Base-by-base conservation (phyloP, 1,140 invertebrate species). In the Gerris buenoi region DNA sequence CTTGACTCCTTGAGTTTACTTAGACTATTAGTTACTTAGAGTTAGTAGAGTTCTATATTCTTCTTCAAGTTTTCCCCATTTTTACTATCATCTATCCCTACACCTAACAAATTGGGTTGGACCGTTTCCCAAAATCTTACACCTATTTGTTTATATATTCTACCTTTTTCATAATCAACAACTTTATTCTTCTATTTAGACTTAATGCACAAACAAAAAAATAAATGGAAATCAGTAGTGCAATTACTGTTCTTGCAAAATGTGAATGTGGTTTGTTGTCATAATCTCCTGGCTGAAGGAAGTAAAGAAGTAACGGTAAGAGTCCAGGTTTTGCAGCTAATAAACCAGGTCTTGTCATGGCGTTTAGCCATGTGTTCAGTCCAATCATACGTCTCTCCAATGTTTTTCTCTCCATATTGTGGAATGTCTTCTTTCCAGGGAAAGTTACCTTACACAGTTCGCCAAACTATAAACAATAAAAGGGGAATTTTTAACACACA, bases 371-470 rank as follows among this genome's bases (percentile, higher is more conserved):
- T 29, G 81, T 82, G 75, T 95, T 93, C 2, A 97, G 77, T 79
- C 90, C 88, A 66, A 85, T 81, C 81, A 91, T 93, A 28, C 94
- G 80, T 72, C 86, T 88, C 75, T 97, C 93, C 58, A 97, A 76
- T 58, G 97, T 93, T 5, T 86, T 80, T 61, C 90, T 79, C 66
- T 92, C 93, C 75, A 92, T 90, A 76, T 96, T 97, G 71, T 95
- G 93, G 74, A 97, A 92, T 22, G 93, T 88, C 74, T 94, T 95
- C 77, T 97, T 97, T 0, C 88, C 90, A 15, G 94, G 94, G 74
- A 97, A 94, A 25, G 85, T 81, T 25, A 96, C 77, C 72, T 86
- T 88, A 2, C 83, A 81, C 1, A 96, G 75, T 75, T 90, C 86
- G 63, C 87, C 85, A 82, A 86, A 95, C 85, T 90, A 75, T 66